Percentiles rank a stretch among this genome's conserved stretches.
Evolutionary conservation across 2,113 vertebrate species (phyloP).

Genomic region (Lipotes vexillifer): DNA sequence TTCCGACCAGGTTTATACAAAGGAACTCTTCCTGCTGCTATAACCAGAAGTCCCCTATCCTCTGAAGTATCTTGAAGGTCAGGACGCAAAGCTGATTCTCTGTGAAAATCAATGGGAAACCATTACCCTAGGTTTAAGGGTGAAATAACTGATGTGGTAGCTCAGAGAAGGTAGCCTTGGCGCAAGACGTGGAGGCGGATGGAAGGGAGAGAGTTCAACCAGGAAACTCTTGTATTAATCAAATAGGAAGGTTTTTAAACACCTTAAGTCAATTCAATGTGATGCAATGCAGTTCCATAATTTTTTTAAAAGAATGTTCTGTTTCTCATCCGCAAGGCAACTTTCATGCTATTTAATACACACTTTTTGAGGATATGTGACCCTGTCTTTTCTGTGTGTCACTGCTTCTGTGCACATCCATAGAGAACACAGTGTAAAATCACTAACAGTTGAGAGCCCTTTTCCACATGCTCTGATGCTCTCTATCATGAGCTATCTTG

Average conservation of each 20-base stretch:
- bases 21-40: neutral
- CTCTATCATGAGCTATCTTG: neutral
- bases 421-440: neutral
- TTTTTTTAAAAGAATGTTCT: neutral
- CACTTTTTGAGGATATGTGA: neutral
- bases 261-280: neutral
- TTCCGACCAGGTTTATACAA: neutral
- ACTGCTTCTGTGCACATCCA: neutral
- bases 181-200: accelerated
- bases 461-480: neutral
- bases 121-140: neutral
- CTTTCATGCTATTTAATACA: neutral
- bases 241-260: neutral
- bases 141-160: neutral
- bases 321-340: neutral
- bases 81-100: neutral
- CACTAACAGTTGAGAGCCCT: neutral
- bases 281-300: neutral
- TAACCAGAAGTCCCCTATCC: neutral
- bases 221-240: neutral
- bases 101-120: neutral
- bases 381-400: neutral
- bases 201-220: neutral
- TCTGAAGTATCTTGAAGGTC: neutral
- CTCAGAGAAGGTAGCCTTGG: accelerated